phyloP scores from a whole-genome alignment of 1,140 invertebrate genomes.

The Gryllus bimaculatus region DNA sequence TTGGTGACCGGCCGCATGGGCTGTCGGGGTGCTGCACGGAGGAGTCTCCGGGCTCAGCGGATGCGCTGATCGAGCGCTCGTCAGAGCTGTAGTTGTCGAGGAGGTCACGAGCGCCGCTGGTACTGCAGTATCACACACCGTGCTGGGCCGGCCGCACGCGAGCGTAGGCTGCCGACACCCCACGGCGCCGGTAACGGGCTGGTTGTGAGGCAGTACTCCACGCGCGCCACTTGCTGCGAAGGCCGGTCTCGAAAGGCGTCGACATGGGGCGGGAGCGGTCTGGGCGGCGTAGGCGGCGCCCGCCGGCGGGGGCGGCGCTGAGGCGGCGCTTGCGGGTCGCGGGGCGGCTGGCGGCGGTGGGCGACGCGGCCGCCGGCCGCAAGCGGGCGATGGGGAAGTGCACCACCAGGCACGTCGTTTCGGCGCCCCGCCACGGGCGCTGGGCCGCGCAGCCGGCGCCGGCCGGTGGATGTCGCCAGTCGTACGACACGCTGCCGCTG shows the following conservation, averaged over 20 bases:
- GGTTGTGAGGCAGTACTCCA: not conserved
- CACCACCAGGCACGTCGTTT: conserved; percentile 12
- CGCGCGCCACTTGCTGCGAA: conserved; percentile 21
- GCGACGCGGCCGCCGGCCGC: conserved; percentile 26
- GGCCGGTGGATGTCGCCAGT: conserved; percentile 23
- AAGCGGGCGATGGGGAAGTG: conserved; percentile 16
- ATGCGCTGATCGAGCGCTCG: no score
- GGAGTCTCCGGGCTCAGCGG: no score
- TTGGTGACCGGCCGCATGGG: conserved; percentile 12
- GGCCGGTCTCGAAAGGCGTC: conserved; percentile 37
- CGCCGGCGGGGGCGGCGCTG: conserved; percentile 30
- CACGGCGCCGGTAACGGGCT: not conserved
- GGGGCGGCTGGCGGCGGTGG: conserved; percentile 60
- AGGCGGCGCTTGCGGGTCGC: conserved; percentile 51
- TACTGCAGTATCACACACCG: not conserved
- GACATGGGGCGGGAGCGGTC: conserved; percentile 37
- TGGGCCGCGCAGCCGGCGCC: not conserved
- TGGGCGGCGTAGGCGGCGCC: not conserved
- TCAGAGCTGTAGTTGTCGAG: conserved; percentile 11
- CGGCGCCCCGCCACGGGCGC: not conserved
- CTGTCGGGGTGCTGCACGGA: no score
- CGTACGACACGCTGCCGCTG: not conserved
- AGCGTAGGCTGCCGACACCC: not conserved
- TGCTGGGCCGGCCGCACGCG: not conserved
- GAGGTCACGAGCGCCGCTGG: not conserved